Percentiles rank a stretch among this genome's conserved stretches.
These are phyloP conservation scores for Drosophila parthenogenetica DNA, from an alignment of 2,888 invertebrate genomes.

Conservation along the genomic window DNA sequence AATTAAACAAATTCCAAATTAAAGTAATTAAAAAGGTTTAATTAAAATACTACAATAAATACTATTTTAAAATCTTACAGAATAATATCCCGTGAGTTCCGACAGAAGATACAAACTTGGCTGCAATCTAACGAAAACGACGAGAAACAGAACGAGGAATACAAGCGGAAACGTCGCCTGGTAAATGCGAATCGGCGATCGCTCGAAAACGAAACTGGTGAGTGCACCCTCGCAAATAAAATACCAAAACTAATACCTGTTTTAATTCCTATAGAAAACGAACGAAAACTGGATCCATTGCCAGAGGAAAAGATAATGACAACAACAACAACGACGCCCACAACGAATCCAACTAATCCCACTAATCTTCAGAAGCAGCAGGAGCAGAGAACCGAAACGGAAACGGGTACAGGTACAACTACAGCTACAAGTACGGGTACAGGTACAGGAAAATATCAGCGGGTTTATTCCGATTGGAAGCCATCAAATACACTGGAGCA, in stretches of 20 bases:
- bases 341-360: conserved; percentile 34
- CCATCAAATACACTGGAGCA: conserved; percentile 92
- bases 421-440: no score
- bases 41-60: background rate
- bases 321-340: conserved; percentile 61
- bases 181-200: conserved; percentile 90
- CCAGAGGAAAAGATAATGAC: conserved; percentile 88
- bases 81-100: conserved; percentile 90
- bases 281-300: conserved; percentile 91
- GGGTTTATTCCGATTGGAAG: conserved; percentile 92
- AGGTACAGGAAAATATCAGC: conserved; percentile 85
- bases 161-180: conserved; percentile 88
- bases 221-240: conserved; percentile 1
- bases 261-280: conserved; percentile 89
- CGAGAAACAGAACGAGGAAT: conserved; percentile 90
- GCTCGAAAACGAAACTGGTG: conserved; percentile 94
- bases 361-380: conserved; percentile 70
- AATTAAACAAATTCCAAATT: background rate
- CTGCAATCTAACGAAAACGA: conserved; percentile 93
- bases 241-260: background rate
- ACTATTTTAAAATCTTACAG: conserved; percentile 30
- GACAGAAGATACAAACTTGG: conserved; percentile 96
- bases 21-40: background rate
- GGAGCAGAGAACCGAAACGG: conserved; percentile 25
- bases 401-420: background rate